These are phyloP conservation scores for Plemyria rubiginata DNA, from an alignment of 2,888 invertebrate genomes.

Conservation along the genomic window DNA sequence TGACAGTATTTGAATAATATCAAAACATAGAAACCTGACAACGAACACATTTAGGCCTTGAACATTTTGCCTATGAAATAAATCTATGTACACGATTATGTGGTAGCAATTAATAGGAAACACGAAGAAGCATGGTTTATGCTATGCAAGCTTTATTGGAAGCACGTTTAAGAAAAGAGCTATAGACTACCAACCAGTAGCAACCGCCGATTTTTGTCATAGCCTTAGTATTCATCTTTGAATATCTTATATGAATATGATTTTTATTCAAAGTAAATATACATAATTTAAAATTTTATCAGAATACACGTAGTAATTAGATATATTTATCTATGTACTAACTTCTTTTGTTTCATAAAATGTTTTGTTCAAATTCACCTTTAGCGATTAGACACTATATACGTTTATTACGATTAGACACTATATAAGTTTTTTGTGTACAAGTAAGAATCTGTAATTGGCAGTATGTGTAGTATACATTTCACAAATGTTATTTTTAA, in stretches of 20 bases:
- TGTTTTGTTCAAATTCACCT: no score
- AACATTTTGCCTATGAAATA: constrained; percentile 50
- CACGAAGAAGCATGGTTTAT: constrained; percentile 54
- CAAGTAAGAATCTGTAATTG: no score
- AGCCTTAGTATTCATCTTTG: neutral
- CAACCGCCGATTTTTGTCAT: neutral
- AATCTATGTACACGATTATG: constrained; percentile 48
- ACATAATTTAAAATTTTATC: neutral
- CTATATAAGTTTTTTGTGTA: no score
- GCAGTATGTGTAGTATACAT: no score
- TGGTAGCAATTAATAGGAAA: constrained; percentile 52
- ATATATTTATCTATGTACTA: no score
- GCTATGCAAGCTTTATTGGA: constrained; percentile 62
- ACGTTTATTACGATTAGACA: no score
- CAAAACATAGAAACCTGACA: constrained; percentile 39
- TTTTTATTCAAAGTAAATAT: neutral
- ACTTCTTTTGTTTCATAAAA: no score
- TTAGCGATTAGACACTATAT: no score
- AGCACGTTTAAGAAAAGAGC: constrained; percentile 55
- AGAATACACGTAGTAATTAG: neutral
- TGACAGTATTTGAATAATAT: constrained; percentile 26
- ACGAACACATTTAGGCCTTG: constrained; percentile 57
- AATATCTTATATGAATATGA: neutral
- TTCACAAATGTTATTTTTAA: no score
- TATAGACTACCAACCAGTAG: constrained; percentile 31